Evolutionary conservation across 2,113 vertebrate genomes (phyloP).

Genomic region (Rhizomys pruinosus): DNA sequence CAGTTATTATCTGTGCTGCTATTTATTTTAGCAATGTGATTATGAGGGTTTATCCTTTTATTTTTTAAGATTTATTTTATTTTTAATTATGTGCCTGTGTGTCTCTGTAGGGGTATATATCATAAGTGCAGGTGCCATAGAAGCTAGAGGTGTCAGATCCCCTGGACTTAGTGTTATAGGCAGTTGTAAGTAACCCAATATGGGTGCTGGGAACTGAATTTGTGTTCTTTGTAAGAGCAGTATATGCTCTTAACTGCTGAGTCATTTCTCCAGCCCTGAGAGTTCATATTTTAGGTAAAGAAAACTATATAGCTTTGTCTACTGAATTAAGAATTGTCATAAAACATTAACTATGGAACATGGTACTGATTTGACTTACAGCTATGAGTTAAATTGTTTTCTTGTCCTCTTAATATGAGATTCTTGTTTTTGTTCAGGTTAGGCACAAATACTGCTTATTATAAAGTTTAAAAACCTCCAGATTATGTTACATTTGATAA

Average conservation of each 20-base stretch:
- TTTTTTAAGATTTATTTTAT: neutral
- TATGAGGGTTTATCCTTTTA: neutral
- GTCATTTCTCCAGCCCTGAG: neutral
- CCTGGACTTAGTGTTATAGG: neutral
- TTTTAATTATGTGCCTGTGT: neutral
- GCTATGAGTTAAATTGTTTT: neutral
- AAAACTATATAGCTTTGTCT: slow-evolving; percentile 23
- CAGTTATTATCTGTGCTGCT: neutral
- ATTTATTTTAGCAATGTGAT: slow-evolving; percentile 44
- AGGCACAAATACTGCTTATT: neutral
- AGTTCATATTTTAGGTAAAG: slow-evolving; percentile 7
- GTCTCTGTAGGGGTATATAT: too few species aligned
- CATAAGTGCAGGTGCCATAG: neutral
- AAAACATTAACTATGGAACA: slow-evolving; percentile 21
- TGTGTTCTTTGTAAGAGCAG: neutral
- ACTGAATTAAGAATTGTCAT: slow-evolving; percentile 31
- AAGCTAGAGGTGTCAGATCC: neutral
- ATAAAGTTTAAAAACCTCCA: neutral
- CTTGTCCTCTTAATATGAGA: neutral
- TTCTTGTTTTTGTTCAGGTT: slow-evolving; percentile 21
- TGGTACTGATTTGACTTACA: slow-evolving; percentile 17
- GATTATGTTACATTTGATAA: slow-evolving; percentile 34
- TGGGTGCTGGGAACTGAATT: neutral
- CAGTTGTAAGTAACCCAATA: neutral
- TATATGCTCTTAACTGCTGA: neutral